These are phyloP conservation scores for Galaxias olidus DNA, from an alignment of 2,797 vertebrate genomes.

Conservation along the genomic window DNA sequence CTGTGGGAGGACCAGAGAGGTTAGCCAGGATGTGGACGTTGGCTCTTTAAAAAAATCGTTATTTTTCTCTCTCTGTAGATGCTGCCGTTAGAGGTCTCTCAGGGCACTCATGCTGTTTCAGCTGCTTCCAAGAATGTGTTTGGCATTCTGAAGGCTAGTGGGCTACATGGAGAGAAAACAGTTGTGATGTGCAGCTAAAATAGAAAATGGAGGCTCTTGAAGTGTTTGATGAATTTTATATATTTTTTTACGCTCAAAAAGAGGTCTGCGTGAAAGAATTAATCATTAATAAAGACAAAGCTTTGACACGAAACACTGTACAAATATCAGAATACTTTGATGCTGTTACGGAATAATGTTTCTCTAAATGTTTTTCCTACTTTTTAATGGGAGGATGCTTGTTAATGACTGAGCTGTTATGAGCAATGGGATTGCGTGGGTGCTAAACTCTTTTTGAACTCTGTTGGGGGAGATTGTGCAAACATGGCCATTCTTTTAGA, in stretches of 20 bases:
- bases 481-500: constrained; percentile 49
- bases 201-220: neutral
- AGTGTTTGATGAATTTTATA: neutral
- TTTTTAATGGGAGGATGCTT: constrained; percentile 39
- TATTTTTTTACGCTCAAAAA: too few relatives aligned
- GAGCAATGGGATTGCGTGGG: constrained; percentile 53
- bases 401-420: constrained; percentile 38
- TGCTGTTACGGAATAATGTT: constrained; percentile 49
- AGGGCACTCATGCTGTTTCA: neutral
- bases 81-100: neutral
- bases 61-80: neutral
- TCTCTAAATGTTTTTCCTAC: constrained; percentile 35
- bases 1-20: neutral
- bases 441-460: constrained; percentile 66
- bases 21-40: neutral
- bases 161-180: too few relatives aligned
- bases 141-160: too few relatives aligned
- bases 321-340: constrained; percentile 44
- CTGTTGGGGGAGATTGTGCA: constrained; percentile 51
- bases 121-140: neutral
- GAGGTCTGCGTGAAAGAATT: too few relatives aligned
- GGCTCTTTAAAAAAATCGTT: neutral
- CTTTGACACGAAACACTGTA: neutral
- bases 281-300: too few relatives aligned
- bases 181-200: too few relatives aligned